These are phyloP conservation scores for Aurelia sp. DNA, from an alignment of 30 jellyfish, hydroid and myxozoan genomes.

Conservation along the genomic window DNA sequence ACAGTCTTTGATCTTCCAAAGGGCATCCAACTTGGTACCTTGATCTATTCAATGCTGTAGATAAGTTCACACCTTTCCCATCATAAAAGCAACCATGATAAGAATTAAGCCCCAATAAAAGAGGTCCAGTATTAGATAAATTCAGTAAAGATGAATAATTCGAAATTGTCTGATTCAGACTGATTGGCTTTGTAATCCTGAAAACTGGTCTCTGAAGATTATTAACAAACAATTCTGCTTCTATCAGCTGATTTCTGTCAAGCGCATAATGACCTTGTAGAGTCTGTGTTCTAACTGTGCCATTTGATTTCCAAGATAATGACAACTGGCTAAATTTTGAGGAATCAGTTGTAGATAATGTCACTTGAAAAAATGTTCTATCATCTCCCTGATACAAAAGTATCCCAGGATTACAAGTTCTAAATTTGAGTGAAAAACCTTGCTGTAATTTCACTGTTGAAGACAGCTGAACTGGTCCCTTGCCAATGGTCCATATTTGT, in stretches of 20 bases:
- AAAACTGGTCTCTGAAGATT: not conserved
- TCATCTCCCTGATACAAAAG: slow-evolving; percentile 31
- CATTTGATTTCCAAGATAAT: slow-evolving; percentile 37
- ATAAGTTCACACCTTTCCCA: slow-evolving; percentile 53
- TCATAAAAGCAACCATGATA: slow-evolving; percentile 55
- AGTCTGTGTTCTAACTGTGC: not conserved
- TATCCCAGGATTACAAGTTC: slow-evolving; percentile 65
- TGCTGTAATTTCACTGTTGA: not conserved
- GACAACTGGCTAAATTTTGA: slow-evolving; percentile 27
- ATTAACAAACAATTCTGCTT: slow-evolving; percentile 3
- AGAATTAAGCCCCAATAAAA: slow-evolving; percentile 18
- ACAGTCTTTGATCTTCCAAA: slow-evolving; percentile 52
- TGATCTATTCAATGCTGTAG: slow-evolving; percentile 9
- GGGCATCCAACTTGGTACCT: slow-evolving; percentile 39
- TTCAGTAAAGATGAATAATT: not conserved
- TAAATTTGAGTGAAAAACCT: slow-evolving; percentile 66
- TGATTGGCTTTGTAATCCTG: slow-evolving; percentile 22
- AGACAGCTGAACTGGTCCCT: slow-evolving; percentile 32
- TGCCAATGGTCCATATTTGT: slow-evolving; percentile 3
- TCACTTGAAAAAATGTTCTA: slow-evolving; percentile 24
- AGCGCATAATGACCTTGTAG: slow-evolving; percentile 24
- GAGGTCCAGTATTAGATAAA: slow-evolving; percentile 28
- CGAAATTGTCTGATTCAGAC: slow-evolving; percentile 16
- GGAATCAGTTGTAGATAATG: slow-evolving; percentile 11
- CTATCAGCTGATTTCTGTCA: slow-evolving; percentile 38